phyloP scores from a whole-genome alignment of 2,113 vertebrate species.

The Urocitellus parryii region DNA sequence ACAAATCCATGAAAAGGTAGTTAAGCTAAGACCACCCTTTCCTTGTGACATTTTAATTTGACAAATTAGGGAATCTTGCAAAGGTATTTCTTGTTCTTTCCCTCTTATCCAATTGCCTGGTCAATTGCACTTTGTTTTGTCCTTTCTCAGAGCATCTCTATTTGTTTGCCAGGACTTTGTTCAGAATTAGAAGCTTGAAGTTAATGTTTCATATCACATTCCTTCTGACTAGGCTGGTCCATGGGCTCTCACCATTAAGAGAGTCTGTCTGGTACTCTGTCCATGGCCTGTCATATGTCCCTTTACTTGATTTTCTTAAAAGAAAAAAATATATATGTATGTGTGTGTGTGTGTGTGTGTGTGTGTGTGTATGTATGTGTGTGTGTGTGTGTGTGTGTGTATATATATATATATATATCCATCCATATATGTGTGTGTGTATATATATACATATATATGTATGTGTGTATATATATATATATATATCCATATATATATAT shows the following conservation, averaged over 20 bases:
- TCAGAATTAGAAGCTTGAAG: neutral
- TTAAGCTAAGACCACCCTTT: neutral
- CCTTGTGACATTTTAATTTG: neutral
- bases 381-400: too few species aligned
- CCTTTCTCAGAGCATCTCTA: neutral
- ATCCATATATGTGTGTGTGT: neutral
- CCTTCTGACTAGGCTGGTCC: neutral
- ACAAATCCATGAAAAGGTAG: neutral
- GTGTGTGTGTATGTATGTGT: too few species aligned
- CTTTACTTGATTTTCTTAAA: neutral
- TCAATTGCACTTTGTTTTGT: neutral
- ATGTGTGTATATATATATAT: too few species aligned
- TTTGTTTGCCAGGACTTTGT: neutral
- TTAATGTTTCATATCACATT: neutral
- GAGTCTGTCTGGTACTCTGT: neutral
- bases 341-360: too few species aligned
- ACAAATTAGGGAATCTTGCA: neutral
- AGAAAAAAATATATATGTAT: too few species aligned
- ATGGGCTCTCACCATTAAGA: neutral
- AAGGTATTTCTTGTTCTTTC: neutral
- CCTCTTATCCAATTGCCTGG: neutral
- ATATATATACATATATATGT: too few species aligned
- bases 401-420: too few species aligned
- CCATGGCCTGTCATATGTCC: neutral
- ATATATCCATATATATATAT: too few species aligned